phyloP scores from a whole-genome alignment of 2,797 vertebrate genomes.

The Pseudochirops corinnae region DNA sequence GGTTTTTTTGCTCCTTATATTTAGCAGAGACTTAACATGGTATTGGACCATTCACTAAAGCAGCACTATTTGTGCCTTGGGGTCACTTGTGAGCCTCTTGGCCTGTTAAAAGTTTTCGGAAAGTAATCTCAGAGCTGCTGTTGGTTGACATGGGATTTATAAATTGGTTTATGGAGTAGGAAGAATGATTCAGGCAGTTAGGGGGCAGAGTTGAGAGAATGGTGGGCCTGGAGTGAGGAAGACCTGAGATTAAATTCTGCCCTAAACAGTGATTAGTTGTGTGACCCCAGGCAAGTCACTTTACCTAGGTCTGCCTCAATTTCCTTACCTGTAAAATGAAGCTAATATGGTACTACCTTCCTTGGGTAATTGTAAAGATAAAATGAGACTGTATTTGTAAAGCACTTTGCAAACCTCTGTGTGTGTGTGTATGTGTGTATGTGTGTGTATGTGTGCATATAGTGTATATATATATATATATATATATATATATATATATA shows the following conservation, averaged over 20 bases:
- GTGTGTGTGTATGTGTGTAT: too few species aligned
- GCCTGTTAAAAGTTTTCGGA: not conserved
- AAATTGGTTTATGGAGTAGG: not conserved
- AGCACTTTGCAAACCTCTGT: not conserved
- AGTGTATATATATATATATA: too few species aligned
- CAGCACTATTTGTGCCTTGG: not conserved
- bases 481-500: too few species aligned
- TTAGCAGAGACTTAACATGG: not conserved
- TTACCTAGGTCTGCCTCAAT: conserved; percentile 23
- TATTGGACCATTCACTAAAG: not conserved
- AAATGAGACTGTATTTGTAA: conserved; percentile 21
- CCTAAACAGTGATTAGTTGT: not conserved
- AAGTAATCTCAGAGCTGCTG: not conserved
- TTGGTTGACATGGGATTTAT: not conserved
- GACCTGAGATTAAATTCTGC: conserved; percentile 32
- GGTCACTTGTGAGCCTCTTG: not conserved
- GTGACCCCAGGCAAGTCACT: not conserved
- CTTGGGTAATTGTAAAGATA: conserved; percentile 31
- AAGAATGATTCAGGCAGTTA: not conserved
- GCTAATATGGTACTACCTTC: not conserved
- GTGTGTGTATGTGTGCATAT: too few species aligned
- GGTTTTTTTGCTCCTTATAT: not conserved
- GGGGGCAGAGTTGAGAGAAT: not conserved
- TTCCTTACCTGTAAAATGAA: not conserved
- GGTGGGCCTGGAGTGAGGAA: not conserved